Conservation (phyloP, 2,113 vertebrate genomes). For the Limanda limanda region DNA sequence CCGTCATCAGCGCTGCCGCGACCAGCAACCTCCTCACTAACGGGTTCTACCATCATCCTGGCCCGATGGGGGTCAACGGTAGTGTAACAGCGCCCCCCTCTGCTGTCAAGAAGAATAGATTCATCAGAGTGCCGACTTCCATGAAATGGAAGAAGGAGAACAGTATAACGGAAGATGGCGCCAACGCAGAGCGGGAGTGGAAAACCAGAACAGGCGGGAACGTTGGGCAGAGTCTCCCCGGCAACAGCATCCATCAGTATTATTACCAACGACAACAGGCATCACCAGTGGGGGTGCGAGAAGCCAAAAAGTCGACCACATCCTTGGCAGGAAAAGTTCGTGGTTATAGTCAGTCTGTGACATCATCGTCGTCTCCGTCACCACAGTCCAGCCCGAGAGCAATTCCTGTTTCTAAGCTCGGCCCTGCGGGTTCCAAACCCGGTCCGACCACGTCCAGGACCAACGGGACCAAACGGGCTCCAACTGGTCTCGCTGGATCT, state of each 20-base stretch:
- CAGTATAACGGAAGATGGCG: conserved; percentile 64
- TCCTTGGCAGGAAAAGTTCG: conserved; percentile 37
- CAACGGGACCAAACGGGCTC: conserved; percentile 29
- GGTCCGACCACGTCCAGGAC: neutral
- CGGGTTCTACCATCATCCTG: conserved; percentile 71
- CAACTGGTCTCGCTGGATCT: conserved; percentile 13
- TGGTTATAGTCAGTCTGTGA: neutral
- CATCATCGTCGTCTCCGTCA: neutral
- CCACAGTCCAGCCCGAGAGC: conserved; percentile 36
- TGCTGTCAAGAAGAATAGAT: conserved; percentile 82
- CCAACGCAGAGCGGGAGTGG: conserved; percentile 60
- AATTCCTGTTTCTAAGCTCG: conserved; percentile 46
- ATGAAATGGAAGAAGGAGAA: conserved; percentile 86
- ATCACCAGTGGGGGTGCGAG: neutral
- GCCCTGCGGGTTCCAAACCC: conserved; percentile 22
- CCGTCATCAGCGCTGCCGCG: conserved; percentile 3
- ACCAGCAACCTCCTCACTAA: conserved; percentile 69
- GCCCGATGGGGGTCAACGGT: conserved; percentile 31
- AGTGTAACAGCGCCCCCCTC: neutral
- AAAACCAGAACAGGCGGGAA: conserved; percentile 27
- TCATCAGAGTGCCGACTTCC: conserved; percentile 75
- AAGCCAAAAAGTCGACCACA: conserved; percentile 32
- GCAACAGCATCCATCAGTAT: conserved; percentile 7
- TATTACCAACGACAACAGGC: conserved; percentile 32
- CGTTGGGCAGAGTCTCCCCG: neutral